Base-by-base conservation (phyloP, 2,113 vertebrate species). In the Dryoscopus gambensis region DNA sequence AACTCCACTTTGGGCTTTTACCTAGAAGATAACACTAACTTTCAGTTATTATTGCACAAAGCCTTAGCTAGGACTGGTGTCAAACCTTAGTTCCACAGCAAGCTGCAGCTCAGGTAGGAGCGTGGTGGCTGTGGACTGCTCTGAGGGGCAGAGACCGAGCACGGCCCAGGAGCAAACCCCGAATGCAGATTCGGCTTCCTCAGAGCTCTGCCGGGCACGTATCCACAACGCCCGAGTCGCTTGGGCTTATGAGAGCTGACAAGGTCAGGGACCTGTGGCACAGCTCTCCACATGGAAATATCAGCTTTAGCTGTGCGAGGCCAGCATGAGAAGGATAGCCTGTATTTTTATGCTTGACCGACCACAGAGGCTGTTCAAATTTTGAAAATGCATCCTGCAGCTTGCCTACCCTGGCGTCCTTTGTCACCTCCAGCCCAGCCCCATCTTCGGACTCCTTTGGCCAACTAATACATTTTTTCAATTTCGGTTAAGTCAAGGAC, bases 201-300 rank as follows among this genome's bases (percentile, higher is more conserved):
- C 79, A 12, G 44, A 69, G 49, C n/a, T 47, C 52, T 84, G 75
- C 71, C 1, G 5, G 24, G 85, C 67, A 64, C 15, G 1, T 70
- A 71, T 59, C 68, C 49, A 27, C 64, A 42, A 6, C 53, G n/a
- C 44, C 59, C 2, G 2, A 75, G 52, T 37, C 65, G 16, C 75
- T 44, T 35, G 65, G 89, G 75, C 49, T 95, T 89, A 91, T 33
- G 69, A 82, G 87, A 95, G 56, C 91, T 92, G 96, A 84, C 95
- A 95, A 44, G 91, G 89, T 92, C 89, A 2, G 9, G 57, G 77
- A 67, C 84, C 86, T 87, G 4, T 84, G 87, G 86, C 87, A 53
- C 30, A 60, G 69, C 68, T 95, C 91, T 89, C 52, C 59, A 37
- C 52, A 33, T 60, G 77, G 84, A 89, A 96, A 84, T 78, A 95